Evolutionary conservation across 2,888 invertebrate species (phyloP), one percentile per base, ranked within the genome.

Genomic region (Drosophila tanythrix): DNA sequence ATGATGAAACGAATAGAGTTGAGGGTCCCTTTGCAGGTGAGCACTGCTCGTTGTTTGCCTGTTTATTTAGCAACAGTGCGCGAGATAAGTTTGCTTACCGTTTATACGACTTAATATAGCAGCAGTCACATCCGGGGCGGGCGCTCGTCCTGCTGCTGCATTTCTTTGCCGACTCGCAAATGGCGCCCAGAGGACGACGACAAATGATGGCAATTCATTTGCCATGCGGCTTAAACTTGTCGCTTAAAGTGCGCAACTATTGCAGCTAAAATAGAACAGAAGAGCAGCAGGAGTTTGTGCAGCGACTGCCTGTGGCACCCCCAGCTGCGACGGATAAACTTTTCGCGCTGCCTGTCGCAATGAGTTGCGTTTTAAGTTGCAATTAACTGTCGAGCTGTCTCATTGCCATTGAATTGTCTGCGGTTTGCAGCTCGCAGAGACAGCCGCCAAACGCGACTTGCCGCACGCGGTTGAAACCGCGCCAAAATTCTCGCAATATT

Each of bases 131-230:
- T 58, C 35, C 58, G 50, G 72, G 48, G 29, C 38, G 53, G 53
- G 25, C 29, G 50, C n/a, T 33, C 21, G n/a, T 33, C 29, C 50
- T 55, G 35, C 31, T 51, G 36, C 60, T 56, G 48, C 51, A 27
- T 65, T 72, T 43, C 63, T 56, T 64, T 53, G 59, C 51, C 73
- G 46, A 50, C 48, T 70, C 60, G 72, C 60, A 70, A 86, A 61
- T 66, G 73, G 58, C 60, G 69, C 72, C 72, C 73, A 70, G 59
- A 70, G 60, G 66, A 67, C 69, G 62, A 70, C 84, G 76, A 81
- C 81, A 89, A 89, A 90, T 83, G 81, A 88, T 77, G 90, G 76
- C 90, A 90, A 90, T 89, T 89, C 86, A 79, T 86, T 87, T 76
- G 76, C 76, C 67, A 67, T 61, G 73, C 81, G 63, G 79, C 83